Evolutionary conservation across 1,140 invertebrate genomes (phyloP), one percentile per base, ranked within the genome.

Genomic region (Bemisia tabaci): DNA sequence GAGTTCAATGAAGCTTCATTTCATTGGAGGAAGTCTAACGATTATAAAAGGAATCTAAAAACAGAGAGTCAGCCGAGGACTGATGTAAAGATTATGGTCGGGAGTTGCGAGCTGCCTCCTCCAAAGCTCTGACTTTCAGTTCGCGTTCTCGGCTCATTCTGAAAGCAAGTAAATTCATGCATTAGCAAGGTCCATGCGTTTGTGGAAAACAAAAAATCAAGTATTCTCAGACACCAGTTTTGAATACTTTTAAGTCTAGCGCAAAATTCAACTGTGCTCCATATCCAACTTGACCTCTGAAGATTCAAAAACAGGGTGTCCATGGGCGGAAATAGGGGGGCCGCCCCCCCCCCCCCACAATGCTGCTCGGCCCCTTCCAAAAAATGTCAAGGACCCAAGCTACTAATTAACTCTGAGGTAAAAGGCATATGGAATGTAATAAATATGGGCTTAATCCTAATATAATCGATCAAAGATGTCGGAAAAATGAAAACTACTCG

Each of bases 71-170:
- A 9, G 5, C 33, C 5, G 17, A 48, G 5, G 5, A 5, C 17
- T 48, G 5, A 17, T 9, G 33, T 48, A 17, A 48, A 9, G 17
- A 17, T 48, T 48, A 48, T 17, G 5, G 33, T 48, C 33, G 5
- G 5, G 33, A 48, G 17, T 48, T 48, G 33, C 89, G 82, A 67
- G 89, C 88, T 66, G 90, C 90, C 81, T 92, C 89, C 79, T 91
- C 90, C 70, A 92, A 79, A 66, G 88, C 88, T 73, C 89, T 83
- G 74, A 91, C 87, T 81, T 91, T 91, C 71, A 91, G 81, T 79
- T 91, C 90, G 61, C 89, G 82, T 74, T 92, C 89, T 64, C 89
- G 33, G 84, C 76, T 91, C 88, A 82, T 89, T 87, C 74, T 86
- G 85, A 78, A 74, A 82, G 82, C 63, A 74, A 75, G 67, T 63